Base-by-base conservation (phyloP, 2,113 vertebrate species). In the Chloropsis cyanopogon region DNA sequence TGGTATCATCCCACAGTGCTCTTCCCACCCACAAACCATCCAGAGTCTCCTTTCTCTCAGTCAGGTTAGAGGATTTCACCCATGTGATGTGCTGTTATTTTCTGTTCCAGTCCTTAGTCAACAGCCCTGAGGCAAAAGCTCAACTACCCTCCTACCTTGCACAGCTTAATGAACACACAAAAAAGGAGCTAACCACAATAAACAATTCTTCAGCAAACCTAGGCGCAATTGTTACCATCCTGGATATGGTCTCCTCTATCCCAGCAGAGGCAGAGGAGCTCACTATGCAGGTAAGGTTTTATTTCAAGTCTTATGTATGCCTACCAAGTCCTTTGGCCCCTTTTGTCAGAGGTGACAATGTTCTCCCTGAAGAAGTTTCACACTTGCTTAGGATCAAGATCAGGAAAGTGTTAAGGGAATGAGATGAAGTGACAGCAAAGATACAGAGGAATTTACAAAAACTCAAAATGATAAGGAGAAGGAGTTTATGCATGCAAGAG, bases 71-170 rank as follows among this genome's bases (percentile, higher is more conserved):
- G 35, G 64, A 63, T 4, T 59, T 52, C 50, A 52, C 21, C 12
- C 6, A 7, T 14, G 23, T 77, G 37, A 73, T 41, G 10, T n/a
- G 50, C 21, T 89, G 44, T 82, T 92, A 25, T 86, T 73, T 97
- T 95, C 63, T 50, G 49, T 95, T 88, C 53, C 86, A 98, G 98
- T 39, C 87, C 63, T 95, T 98, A 95, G 59, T 95, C 80, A 92
- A 61, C 41, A 96, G 97, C 63, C 97, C 98, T 2, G 49, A 65
- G 0, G 63, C 92, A 87, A 90, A 89, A 42, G 16, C 35, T 54
- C 21, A 86, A 2, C 86, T 98, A 33, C 90, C 96, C 4, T 1
- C 0, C 2, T 98, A 97, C 91, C 97, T 98, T 44, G 33, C 0
- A 54, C 8, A 39, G 17, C 96, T 98, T 73, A 86, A 66, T 1